Conservation (phyloP, 2,113 vertebrate species). For the Scophthalmus maximus region DNA sequence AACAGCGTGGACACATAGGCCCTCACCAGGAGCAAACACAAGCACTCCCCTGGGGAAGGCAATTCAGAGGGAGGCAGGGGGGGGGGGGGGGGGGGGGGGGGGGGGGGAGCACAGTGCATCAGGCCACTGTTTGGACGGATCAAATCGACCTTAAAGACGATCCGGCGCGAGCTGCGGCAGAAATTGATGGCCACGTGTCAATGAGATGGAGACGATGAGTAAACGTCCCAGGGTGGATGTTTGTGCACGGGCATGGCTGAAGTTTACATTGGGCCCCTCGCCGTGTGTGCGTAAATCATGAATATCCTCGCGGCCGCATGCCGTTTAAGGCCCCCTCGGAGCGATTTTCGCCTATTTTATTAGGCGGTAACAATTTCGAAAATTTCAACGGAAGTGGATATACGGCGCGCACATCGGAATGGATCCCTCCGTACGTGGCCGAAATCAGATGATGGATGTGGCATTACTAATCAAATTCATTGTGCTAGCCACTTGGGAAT, state of each 20-base stretch:
- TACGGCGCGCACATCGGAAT: conserved; percentile 40
- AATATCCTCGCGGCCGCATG: conserved; percentile 44
- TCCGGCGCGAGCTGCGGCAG: conserved; percentile 58
- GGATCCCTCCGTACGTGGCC: conserved; percentile 55
- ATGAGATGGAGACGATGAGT: conserved; percentile 73
- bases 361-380: conserved; percentile 74
- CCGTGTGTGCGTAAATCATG: conserved; percentile 75
- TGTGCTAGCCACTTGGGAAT: conserved; percentile 63
- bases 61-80: conserved; percentile 61
- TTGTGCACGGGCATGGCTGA: conserved; percentile 62
- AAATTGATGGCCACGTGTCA: conserved; percentile 78
- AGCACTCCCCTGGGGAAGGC: conserved; percentile 78
- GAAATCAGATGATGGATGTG: conserved; percentile 70
- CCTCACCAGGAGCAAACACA: conserved; percentile 66
- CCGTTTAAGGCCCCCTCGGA: conserved; percentile 70
- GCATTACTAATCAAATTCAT: conserved; percentile 73
- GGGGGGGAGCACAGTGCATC: conserved; percentile 51
- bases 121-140: conserved; percentile 58
- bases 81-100: conserved; percentile 49
- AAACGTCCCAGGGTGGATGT: conserved; percentile 71
- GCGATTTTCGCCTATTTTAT: conserved; percentile 74
- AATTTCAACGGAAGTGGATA: conserved; percentile 67
- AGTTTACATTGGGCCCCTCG: conserved; percentile 59
- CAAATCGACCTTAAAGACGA: conserved; percentile 76
- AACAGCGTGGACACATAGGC: conserved; percentile 56